These are phyloP conservation scores for Drymodes brunneopygia DNA, from an alignment of 2,113 vertebrate species.

Conservation along the genomic window DNA sequence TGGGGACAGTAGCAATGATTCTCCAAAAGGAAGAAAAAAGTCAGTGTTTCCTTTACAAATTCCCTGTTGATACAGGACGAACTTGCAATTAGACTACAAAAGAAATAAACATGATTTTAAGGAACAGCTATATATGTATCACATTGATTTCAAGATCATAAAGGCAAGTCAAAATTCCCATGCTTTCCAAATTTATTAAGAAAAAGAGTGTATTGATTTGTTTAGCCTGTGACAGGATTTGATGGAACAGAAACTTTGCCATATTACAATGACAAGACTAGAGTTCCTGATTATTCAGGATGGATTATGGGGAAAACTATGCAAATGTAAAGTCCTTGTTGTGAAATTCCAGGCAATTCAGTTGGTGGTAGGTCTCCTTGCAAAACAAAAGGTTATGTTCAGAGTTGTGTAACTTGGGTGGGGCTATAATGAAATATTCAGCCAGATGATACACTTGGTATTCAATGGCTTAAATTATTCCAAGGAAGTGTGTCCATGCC, in stretches of 20 bases:
- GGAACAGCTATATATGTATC: not conserved
- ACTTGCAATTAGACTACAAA: not conserved
- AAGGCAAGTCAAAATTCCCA: not conserved
- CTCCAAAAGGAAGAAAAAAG: not conserved
- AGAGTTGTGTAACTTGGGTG: conserved; percentile 43
- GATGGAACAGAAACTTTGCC: not conserved
- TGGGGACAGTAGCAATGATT: not conserved
- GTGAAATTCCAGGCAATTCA: conserved; percentile 10
- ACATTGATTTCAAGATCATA: not conserved
- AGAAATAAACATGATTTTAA: not conserved
- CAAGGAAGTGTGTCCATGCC: not conserved
- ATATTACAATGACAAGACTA: not conserved
- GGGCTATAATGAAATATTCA: not conserved
- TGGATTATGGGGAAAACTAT: not conserved
- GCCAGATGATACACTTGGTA: not conserved
- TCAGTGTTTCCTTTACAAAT: not conserved
- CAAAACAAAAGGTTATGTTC: conserved; percentile 1
- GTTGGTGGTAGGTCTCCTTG: not conserved
- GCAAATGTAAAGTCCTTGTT: conserved; percentile 2
- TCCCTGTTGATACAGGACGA: not conserved
- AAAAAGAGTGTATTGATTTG: not conserved
- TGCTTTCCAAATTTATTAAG: not conserved
- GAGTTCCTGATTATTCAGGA: not conserved
- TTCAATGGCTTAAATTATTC: not conserved
- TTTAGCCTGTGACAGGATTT: not conserved